Base-by-base conservation (phyloP, 2,113 vertebrate species). In the Steatornis caripensis region DNA sequence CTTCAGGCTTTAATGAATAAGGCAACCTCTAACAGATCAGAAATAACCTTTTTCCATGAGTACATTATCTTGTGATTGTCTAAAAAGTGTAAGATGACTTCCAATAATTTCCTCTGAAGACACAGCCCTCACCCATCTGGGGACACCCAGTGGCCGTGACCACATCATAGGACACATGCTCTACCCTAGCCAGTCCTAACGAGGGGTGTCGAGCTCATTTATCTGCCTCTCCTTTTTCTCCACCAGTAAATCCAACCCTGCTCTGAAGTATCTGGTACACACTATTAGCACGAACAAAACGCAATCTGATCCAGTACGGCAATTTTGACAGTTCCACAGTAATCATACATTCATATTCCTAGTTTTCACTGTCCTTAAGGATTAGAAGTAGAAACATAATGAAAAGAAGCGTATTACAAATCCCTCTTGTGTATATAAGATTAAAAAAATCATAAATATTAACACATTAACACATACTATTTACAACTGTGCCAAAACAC, bases 401-500 rank as follows among this genome's bases (percentile, higher is more conserved):
- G 55, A 80, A 83, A 95, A 82, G 21, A 85, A 87, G 37, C 69
- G 20, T 79, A 87, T 87, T 87, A 69, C 62, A 81, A 89, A 95
- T 90, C 53, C 48, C 58, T 76, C 74, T 84, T 68, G 57, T 79
- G 76, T 72, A 95, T 92, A 45, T 96, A 95, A 79, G 94, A 95
- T 82, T 72, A 37, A 94, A 94, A 94, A 92, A 93, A 97, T 78
- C 86, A 89, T 96, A 94, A 95, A 95, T 96, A 95, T 96, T 95
- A 96, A 92, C 93, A 96, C 79, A 93, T 96, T 96, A 90, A 92
- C 92, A 93, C 77, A 82, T 84, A 94, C 51, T 83, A 92, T 95
- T 95, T 96, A 93, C 94, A 95, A 77, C 80, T 57, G 74, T 95
- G 88, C 88, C 95, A 97, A 97, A 96, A 97, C 77, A 95, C 90